Base-by-base conservation (phyloP, 1,140 invertebrate species). In the Metaphire vulgaris region DNA sequence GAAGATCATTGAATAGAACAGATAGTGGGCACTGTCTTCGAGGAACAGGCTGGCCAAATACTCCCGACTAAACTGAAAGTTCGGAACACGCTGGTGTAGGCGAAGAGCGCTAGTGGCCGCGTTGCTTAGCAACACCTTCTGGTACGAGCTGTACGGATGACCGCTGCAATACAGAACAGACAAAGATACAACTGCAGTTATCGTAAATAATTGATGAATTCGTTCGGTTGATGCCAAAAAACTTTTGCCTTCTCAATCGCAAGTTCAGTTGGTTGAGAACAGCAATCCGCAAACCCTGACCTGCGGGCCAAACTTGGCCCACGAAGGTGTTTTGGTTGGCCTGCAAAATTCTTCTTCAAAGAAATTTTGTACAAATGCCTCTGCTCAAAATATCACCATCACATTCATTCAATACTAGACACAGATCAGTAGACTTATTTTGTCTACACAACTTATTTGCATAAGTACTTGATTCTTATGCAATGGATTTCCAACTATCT, bases 21-120 rank as follows among this genome's bases (percentile, higher is more conserved):
- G 88, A 84, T 99, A 98, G 85, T 99, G 97, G 80, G 93, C 95
- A 76, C 94, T 96, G 87, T 99, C 97, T 86, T 99, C 97, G 66
- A 91, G 81, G 78, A 97, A 88, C 75, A 99, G 85, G 6, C 88
- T 85, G 15, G 89, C 88, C 33, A 97, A 85, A 85, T 96, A 98
- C 83, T 94, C 91, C 77, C 92, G 87, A 72, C 89, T 92, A 33
- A 97, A 88, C 72, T 91, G 89, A 77, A 97, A 91, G 34, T 84
- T 81, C 28, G 94, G 93, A 71, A 98, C 86, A 76, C 96, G 89
- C 86, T 98, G 96, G 86, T 98, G 95, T 74, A 99, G 88, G 74
- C 96, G 88, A 41, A 99, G 87, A 1, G 96, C 95, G 82, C 93
- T 97, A 1, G 93, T 96, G 2, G 95, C 95, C 31, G 94, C 94